Conservation (phyloP, 2,113 vertebrate genomes). For the Orthonyx spaldingii region DNA sequence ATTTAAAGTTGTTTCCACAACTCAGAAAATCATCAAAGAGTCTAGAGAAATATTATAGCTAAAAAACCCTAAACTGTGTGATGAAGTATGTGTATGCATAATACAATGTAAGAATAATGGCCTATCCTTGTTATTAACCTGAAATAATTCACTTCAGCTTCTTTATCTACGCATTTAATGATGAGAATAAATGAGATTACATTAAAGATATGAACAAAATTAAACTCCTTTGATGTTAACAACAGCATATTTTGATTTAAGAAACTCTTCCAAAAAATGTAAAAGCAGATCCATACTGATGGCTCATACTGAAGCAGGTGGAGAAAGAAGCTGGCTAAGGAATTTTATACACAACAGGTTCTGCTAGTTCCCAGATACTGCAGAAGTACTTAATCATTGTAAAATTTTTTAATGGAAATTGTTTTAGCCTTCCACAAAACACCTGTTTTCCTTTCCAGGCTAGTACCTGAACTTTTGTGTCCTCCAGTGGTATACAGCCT, state of each 20-base stretch:
- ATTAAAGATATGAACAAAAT: not conserved
- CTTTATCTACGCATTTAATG: not conserved
- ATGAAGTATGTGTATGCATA: not conserved
- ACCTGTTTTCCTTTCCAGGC: not conserved
- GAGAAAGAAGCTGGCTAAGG: not conserved
- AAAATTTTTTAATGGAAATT: not conserved
- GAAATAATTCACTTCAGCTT: not conserved
- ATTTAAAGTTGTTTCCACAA: not conserved
- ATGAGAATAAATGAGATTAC: not conserved
- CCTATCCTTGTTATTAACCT: not conserved
- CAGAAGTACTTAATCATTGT: not conserved
- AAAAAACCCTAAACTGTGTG: not conserved
- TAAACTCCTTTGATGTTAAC: not conserved
- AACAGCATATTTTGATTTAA: not conserved
- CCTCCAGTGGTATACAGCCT: not conserved
- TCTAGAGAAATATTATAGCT: not conserved
- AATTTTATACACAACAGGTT: not conserved
- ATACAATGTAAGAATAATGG: not conserved
- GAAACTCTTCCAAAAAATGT: not conserved
- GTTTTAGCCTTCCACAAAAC: not conserved
- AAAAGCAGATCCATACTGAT: not conserved
- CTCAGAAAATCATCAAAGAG: not conserved
- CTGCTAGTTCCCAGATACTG: not conserved
- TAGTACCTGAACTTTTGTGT: not conserved
- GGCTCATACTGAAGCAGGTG: not conserved